Evolutionary conservation across 2,888 invertebrate genomes (phyloP), one percentile per base, ranked within the genome.

Genomic region (Phengaris alcon): DNA sequence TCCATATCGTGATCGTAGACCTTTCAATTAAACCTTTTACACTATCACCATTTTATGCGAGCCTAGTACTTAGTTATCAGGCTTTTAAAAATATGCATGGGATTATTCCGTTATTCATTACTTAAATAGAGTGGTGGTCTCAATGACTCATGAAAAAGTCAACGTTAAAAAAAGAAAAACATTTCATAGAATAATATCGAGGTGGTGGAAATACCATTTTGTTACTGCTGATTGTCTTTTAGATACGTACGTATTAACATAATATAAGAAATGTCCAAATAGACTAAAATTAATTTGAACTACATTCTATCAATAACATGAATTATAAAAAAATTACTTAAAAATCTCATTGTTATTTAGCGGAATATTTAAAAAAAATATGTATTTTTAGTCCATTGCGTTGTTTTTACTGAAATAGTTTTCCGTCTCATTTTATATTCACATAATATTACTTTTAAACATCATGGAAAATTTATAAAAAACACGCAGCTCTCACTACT

Each of bases 1-100:
- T 55, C 54, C 54, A n/a, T 55, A 55, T n/a, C 6, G 6, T 55
- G 55, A 64, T 64, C 22, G 22, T 35, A 35, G 22, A 35, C 13
- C 12, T 52, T 52, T 72, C 72, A 72, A 72, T 72, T 35, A 54
- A 72, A 72, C 72, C 72, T 72, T 72, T 72, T 72, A 72, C 72
- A 72, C 54, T 72, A 72, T 72, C 72, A 52, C 44, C 22, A 6
- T 59, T 59, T 59, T 22, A 44, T 69, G 10, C 12, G 54, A 72
- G 52, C 72, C 72, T 72, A 72, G 72, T 70, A 15, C 70, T 48
- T 35, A 72, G 51, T 72, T 72, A 72, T 72, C 72, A 72, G 35
- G 54, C 72, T 72, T 72, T 72, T 54, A 51, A n/a, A n/a, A n/a
- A n/a, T 52, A 35, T 22, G 12, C 6, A 3, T 52, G 9, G 64